These are phyloP conservation scores for Andrena camellia DNA, from an alignment of 2,888 invertebrate genomes.

Conservation along the genomic window DNA sequence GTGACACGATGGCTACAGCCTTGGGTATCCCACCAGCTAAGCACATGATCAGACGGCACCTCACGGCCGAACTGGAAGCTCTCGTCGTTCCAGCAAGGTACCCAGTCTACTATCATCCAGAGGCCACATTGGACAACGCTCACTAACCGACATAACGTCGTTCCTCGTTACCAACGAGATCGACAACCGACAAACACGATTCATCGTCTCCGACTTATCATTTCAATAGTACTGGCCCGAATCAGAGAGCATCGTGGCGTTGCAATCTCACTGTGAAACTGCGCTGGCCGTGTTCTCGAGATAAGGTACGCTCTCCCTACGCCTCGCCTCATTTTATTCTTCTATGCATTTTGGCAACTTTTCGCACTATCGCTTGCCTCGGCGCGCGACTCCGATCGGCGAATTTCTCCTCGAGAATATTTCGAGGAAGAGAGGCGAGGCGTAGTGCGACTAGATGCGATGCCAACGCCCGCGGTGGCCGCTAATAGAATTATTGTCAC, in stretches of 20 bases:
- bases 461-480: too few relatives aligned
- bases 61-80: constrained; percentile 95
- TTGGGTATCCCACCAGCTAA: constrained; percentile 96
- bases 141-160: constrained; percentile 74
- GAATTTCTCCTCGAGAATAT: too few relatives aligned
- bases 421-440: too few relatives aligned
- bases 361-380: too few relatives aligned
- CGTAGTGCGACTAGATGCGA: too few relatives aligned
- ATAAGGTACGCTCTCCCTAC: neutral
- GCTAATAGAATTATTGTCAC: too few relatives aligned
- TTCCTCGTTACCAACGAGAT: constrained; percentile 59
- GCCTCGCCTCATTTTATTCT: too few relatives aligned
- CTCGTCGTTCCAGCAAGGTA: constrained; percentile 97
- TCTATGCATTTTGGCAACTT: too few relatives aligned
- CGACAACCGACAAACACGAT: constrained; percentile 52
- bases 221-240: constrained; percentile 42
- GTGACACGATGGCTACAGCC: constrained; percentile 97
- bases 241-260: constrained; percentile 8
- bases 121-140: constrained; percentile 83
- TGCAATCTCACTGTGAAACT: neutral
- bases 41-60: constrained; percentile 96
- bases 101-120: constrained; percentile 84
- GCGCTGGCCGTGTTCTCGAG: neutral
- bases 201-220: constrained; percentile 49
- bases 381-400: too few relatives aligned